These are phyloP conservation scores for Allenopithecus nigroviridis DNA, from an alignment of 2,797 vertebrate genomes.

Conservation along the genomic window DNA sequence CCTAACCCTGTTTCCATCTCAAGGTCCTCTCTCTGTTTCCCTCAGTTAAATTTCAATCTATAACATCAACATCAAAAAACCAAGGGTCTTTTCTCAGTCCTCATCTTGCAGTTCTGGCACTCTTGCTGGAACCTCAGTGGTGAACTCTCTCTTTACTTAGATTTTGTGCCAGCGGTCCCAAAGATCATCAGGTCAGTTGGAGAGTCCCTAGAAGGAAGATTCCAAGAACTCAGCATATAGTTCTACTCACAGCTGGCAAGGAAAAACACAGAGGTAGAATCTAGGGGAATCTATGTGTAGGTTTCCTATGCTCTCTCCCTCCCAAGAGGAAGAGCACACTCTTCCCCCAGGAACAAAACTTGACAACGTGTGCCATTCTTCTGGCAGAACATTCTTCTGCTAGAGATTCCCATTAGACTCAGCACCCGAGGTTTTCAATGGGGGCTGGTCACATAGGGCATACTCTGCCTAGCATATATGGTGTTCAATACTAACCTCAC, in stretches of 20 bases:
- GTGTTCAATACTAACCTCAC: background rate
- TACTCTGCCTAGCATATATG: background rate
- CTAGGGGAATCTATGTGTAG: background rate
- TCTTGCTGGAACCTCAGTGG: background rate
- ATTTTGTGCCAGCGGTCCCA: background rate
- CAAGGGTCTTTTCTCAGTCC: background rate
- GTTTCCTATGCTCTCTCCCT: background rate
- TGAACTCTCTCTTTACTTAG: background rate
- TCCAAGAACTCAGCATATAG: background rate
- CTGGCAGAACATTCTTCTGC: background rate
- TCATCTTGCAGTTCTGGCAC: background rate
- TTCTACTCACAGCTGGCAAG: background rate
- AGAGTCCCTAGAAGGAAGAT: background rate
- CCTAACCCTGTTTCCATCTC: background rate
- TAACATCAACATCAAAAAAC: background rate
- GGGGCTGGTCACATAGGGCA: background rate
- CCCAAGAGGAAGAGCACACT: background rate
- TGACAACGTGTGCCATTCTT: background rate
- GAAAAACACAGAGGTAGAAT: background rate
- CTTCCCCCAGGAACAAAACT: background rate
- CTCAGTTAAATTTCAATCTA: background rate
- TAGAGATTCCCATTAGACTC: background rate
- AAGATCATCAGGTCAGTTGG: background rate
- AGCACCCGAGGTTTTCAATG: background rate
- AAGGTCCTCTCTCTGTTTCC: background rate